Evolutionary conservation across 2,888 invertebrate genomes (phyloP).

Genomic region (Anthophora plumipes): DNA sequence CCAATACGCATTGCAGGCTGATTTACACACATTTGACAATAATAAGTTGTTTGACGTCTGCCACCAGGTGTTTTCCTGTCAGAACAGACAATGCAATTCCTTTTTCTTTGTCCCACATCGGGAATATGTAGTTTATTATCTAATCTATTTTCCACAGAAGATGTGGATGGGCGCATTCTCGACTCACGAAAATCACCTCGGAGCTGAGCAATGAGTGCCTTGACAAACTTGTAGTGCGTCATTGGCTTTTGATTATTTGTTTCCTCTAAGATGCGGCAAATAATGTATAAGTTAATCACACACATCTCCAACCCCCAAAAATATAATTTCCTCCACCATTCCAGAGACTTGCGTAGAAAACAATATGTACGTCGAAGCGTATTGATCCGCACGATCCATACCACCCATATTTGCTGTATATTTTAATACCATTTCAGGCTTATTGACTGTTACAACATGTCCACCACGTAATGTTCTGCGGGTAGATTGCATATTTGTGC

Average conservation of each 20-base stretch:
- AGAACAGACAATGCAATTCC: conserved; percentile 68
- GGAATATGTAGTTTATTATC: conserved; percentile 22
- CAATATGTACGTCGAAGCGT: background rate
- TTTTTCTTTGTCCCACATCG: conserved; percentile 43
- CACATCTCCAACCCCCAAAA: conserved; percentile 70
- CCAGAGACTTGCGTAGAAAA: background rate
- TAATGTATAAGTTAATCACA: conserved; percentile 63
- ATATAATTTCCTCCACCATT: conserved; percentile 74
- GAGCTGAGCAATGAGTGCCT: conserved; percentile 58
- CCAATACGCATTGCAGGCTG: conserved; percentile 3
- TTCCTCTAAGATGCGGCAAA: conserved; percentile 51
- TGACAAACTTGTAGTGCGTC: conserved; percentile 59
- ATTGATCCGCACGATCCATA: conserved; percentile 17
- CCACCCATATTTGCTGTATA: conserved; percentile 45
- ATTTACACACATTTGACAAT: conserved; percentile 6
- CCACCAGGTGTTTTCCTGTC: conserved; percentile 60
- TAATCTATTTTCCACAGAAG: background rate
- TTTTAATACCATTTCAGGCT: conserved; percentile 27
- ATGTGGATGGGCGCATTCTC: conserved; percentile 8
- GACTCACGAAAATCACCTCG: conserved; percentile 51
- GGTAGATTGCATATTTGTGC: background rate
- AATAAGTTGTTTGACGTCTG: conserved; percentile 49
- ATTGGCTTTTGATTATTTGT: conserved; percentile 58
- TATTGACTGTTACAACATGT: conserved; percentile 12
- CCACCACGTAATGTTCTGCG: conserved; percentile 22